Percentiles rank a stretch among this genome's conserved stretches.
Evolutionary conservation across 2,888 invertebrate genomes (phyloP).

Genomic region (Cephus spinipes): DNA sequence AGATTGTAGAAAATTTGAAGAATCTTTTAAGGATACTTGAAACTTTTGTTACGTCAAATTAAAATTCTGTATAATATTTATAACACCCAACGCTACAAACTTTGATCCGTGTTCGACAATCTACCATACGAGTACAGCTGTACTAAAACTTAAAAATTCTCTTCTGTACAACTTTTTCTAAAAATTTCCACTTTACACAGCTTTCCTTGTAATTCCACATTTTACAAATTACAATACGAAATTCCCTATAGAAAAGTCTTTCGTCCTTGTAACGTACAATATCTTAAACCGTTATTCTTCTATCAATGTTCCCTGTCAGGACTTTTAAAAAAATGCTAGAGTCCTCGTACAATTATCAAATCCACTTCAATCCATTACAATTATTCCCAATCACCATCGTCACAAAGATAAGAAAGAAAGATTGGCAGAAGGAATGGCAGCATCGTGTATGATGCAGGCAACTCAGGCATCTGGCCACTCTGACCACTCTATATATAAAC

Average conservation of each 20-base stretch:
- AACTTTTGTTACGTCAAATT: not conserved
- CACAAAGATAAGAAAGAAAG: not conserved
- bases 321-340: not conserved
- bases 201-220: not conserved
- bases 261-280: not conserved
- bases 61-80: not conserved
- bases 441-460: not conserved
- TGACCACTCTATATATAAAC: constrained; percentile 8
- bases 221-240: not conserved
- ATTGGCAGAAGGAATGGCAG: not conserved
- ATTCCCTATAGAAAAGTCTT: not conserved
- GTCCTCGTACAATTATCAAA: not conserved
- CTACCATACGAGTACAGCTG: not conserved
- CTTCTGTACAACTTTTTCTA: not conserved
- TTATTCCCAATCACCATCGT: not conserved
- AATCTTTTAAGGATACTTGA: not conserved
- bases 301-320: not conserved
- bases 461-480: constrained; percentile 6
- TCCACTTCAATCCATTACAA: not conserved
- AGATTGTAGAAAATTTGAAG: not conserved
- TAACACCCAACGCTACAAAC: not conserved
- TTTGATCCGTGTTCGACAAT: not conserved
- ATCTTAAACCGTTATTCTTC: not conserved
- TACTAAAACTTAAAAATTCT: not conserved
- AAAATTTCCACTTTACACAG: not conserved